A percentile compares a stretch with the other conserved stretches of the same genome.
phyloP scores from a whole-genome alignment of 2,888 invertebrate genomes.

The Azorinus chamasolen region DNA sequence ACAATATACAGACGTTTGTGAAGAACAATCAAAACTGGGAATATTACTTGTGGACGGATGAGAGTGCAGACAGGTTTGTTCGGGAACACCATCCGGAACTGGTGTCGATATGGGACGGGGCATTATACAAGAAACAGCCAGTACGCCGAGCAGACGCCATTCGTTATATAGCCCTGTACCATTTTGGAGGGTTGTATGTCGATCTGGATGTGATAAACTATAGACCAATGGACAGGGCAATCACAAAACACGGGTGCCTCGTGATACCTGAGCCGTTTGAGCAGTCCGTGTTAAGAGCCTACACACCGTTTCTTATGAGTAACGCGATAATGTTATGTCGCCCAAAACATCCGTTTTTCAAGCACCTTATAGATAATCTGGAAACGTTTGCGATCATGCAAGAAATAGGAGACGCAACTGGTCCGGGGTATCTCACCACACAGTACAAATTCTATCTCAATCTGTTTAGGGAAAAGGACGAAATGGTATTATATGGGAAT shows the following conservation, averaged over 20 bases:
- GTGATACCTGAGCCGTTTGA: conserved; percentile 78
- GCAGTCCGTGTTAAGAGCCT: conserved; percentile 73
- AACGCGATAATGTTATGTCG: conserved; percentile 78
- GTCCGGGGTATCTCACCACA: conserved; percentile 21
- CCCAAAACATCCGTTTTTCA: conserved; percentile 76
- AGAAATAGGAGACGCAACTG: conserved; percentile 19
- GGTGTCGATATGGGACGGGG: conserved; percentile 72
- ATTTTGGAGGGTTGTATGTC: conserved; percentile 82
- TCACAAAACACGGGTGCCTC: conserved; percentile 71
- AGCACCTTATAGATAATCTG: conserved; percentile 40
- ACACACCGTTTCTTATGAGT: conserved; percentile 71
- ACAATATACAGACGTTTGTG: conserved; percentile 79
- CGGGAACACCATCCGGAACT: conserved; percentile 74
- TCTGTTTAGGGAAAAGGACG: conserved; percentile 1
- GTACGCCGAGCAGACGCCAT: conserved; percentile 80
- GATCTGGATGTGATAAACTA: conserved; percentile 82
- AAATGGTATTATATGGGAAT: conserved; percentile 7
- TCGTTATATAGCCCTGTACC: conserved; percentile 80
- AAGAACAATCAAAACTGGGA: conserved; percentile 80
- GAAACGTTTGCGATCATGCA: conserved; percentile 7
- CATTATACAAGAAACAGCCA: conserved; percentile 58
- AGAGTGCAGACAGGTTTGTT: conserved; percentile 76
- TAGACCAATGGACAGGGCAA: conserved; percentile 70
- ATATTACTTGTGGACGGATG: conserved; percentile 84
- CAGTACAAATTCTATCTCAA: conserved; percentile 12